These are phyloP conservation scores for Caenorhabditis latens DNA, from an alignment of 1,140 invertebrate genomes.

Conservation along the genomic window DNA sequence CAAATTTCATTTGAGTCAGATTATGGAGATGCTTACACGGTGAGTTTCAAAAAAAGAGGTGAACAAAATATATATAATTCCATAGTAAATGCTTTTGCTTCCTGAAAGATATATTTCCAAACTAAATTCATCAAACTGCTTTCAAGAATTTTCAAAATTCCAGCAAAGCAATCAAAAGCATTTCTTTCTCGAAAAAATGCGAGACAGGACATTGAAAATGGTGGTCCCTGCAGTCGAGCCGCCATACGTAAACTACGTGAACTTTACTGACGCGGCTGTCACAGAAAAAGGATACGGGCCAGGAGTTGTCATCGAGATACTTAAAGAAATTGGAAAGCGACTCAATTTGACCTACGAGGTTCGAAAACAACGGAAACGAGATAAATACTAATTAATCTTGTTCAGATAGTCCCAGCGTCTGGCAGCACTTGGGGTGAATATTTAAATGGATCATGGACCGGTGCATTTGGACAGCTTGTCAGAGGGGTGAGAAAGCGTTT, in stretches of 20 bases:
- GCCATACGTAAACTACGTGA: constrained; percentile 68
- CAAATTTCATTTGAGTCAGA: constrained; percentile 4
- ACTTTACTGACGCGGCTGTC: constrained; percentile 61
- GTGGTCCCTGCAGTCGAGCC: constrained; percentile 62
- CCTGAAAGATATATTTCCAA: no score
- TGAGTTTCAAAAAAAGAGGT: background rate
- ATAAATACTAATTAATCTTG: background rate
- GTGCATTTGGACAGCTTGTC: constrained; percentile 61
- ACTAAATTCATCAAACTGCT: no score
- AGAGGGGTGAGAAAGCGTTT: constrained; percentile 46
- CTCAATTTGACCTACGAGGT: constrained; percentile 66
- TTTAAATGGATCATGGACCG: constrained; percentile 65
- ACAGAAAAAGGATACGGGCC: constrained; percentile 65
- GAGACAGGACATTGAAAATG: constrained; percentile 43
- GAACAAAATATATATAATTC: no score
- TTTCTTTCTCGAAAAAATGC: constrained; percentile 19
- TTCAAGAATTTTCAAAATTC: background rate
- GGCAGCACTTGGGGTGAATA: constrained; percentile 62
- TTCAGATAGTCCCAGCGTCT: constrained; percentile 18
- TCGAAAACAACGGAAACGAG: background rate
- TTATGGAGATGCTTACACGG: constrained; percentile 46
- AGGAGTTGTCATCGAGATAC: constrained; percentile 68
- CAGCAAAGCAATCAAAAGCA: constrained; percentile 30
- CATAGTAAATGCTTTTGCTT: no score
- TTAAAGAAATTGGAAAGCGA: constrained; percentile 63